Evolutionary conservation across 2,888 invertebrate genomes (phyloP), one percentile per base, ranked within the genome.

Genomic region (Lasioglossum lativentre): DNA sequence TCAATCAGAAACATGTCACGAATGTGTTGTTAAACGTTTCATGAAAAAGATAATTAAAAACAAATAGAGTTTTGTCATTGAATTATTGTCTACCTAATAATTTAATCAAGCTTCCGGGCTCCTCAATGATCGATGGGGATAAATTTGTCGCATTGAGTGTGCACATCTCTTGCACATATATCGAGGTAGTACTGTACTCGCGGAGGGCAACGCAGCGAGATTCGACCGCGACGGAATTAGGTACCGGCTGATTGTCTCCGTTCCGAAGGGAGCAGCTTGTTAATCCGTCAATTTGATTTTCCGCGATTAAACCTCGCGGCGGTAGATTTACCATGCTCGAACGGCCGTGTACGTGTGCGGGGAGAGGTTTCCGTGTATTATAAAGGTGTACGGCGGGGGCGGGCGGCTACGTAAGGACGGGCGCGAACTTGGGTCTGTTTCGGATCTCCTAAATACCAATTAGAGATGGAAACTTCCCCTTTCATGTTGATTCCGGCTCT

Each of bases 381-480:
- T 68, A 52, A 47, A 42, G 82, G 82, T 71, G 82, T 78, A 73
- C 73, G 27, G 27, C 19, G 23, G 27, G 66, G 40, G 78, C 42
- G n/a, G n/a, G n/a, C n/a, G n/a, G 77, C 45, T 83, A 79, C 82
- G 82, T 66, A 74, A 77, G 84, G 79, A 87, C 86, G 89, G 56
- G 90, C 86, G 86, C 87, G 45, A 88, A 91, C 89, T 91, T 92
- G 91, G 93, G 88, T 94, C 92, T 92, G 93, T 94, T 94, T 94
- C 93, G 92, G 93, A 94, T 94, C 94, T 93, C 92, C 94, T 94
- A 94, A 94, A 94, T 94, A 94, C 94, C 94, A 94, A 94, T 94
- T 94, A 94, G 94, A 92, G 93, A 93, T 92, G 92, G 93, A 94
- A 94, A 94, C 94, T 94, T 94, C 92, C 92, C 93, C 94, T 94